Evolutionary conservation across 2,113 vertebrate species (phyloP), one percentile per base, ranked within the genome.

Genomic region (Chascanopsetta lugubris): DNA sequence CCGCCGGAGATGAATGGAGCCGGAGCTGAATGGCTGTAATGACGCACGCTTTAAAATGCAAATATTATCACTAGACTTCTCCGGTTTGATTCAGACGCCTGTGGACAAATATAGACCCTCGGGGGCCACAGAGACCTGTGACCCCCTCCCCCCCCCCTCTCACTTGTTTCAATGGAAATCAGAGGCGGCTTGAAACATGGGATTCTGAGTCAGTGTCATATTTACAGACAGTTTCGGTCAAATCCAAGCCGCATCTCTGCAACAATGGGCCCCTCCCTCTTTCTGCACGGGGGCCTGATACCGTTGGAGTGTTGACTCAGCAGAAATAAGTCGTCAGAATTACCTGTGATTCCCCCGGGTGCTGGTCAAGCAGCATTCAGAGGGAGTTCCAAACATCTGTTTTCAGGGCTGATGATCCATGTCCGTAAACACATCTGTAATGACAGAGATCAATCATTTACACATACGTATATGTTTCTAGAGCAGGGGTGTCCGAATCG

Each of bases 261-360:
- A 60, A 61, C 59, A 72, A 66, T 48, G 34, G 5, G 69, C 61
- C 56, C 55, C 26, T 77, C 34, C 49, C 61, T 53, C 50, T 53
- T 64, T 58, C 48, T 69, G 59, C 49, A 59, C 66, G 56, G 78
- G 77, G 59, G 36, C n/a, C 46, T 74, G 81, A 84, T 49, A 75
- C 49, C 57, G 48, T 42, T 46, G 8, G 68, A 66, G 21, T 91
- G 82, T 90, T 92, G 87, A 85, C 84, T 88, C 87, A 90, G 87
- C 82, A 85, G 63, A 83, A 79, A 66, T 55, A 59, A 27, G 75
- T 54, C 61, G 69, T 62, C 27, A 46, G 67, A 84, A 69, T 84
- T 74, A 77, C 68, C 54, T 34, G 51, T 69, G 70, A 79, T 85
- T 87, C 75, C 79, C 70, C 56, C 45, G n/a, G n/a, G 12, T 43